phyloP scores from a whole-genome alignment of 2,888 invertebrate species.

The Erebia palarica region DNA sequence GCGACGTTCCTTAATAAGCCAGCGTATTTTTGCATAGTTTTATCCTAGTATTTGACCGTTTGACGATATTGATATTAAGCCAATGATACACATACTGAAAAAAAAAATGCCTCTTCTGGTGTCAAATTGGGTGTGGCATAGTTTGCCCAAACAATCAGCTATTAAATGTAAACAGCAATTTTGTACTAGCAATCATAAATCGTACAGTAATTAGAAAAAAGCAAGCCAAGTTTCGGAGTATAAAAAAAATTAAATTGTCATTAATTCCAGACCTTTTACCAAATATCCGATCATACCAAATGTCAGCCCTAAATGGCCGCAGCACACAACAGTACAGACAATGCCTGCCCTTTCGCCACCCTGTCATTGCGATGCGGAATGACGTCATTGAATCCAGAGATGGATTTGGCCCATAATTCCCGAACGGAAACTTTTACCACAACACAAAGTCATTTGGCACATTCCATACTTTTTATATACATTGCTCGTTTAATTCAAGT shows the following conservation, averaged over 20 bases:
- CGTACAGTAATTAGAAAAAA: too few species aligned
- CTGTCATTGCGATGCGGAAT: slow-evolving; percentile 76
- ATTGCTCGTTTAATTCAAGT: slow-evolving; percentile 44
- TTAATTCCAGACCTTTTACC: background rate
- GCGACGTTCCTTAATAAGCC: too few species aligned
- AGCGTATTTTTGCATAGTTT: too few species aligned
- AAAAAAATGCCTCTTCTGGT: background rate
- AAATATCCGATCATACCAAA: slow-evolving; percentile 28
- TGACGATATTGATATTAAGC: too few species aligned
- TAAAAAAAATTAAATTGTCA: background rate
- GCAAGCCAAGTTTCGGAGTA: too few species aligned
- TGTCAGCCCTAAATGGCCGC: slow-evolving; percentile 32
- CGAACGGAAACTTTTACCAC: slow-evolving; percentile 60
- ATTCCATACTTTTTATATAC: slow-evolving; percentile 40
- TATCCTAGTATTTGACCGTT: too few species aligned
- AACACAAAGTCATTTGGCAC: slow-evolving; percentile 21
- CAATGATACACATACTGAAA: background rate
- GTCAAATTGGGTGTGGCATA: too few species aligned
- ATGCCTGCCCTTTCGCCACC: slow-evolving; percentile 69
- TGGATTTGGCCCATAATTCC: slow-evolving; percentile 79
- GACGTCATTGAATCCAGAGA: slow-evolving; percentile 78
- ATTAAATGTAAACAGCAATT: too few species aligned
- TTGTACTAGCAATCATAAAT: too few species aligned
- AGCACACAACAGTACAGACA: slow-evolving; percentile 52
- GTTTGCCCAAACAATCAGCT: too few species aligned